Percentiles rank a stretch among this genome's conserved stretches.
phyloP scores from a whole-genome alignment of 2,888 invertebrate species.

The Dicranocentrus wangi region DNA sequence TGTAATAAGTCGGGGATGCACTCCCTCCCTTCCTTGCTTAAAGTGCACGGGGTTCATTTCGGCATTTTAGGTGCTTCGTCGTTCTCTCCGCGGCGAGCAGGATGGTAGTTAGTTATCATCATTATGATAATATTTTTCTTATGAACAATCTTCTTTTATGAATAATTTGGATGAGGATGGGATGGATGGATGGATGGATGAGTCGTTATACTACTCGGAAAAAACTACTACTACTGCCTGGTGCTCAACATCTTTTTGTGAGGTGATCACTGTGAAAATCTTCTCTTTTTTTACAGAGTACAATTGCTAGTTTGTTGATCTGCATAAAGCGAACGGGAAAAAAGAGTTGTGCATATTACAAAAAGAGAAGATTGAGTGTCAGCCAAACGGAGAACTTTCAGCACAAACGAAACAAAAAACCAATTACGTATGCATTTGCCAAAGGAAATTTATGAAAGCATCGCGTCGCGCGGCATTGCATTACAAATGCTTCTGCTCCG shows the following conservation, averaged over 20 bases:
- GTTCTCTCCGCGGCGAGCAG: neutral
- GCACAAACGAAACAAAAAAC: constrained; percentile 48
- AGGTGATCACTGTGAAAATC: neutral
- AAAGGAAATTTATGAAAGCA: constrained; percentile 57
- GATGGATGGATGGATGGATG: constrained; percentile 16
- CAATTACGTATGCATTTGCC: constrained; percentile 59
- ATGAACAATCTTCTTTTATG: constrained; percentile 37
- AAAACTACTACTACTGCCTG: constrained; percentile 14
- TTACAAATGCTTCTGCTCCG: constrained; percentile 8
- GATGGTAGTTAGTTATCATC: constrained; percentile 27
- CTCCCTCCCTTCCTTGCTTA: neutral
- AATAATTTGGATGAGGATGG: constrained; percentile 18
- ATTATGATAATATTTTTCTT: constrained; percentile 34
- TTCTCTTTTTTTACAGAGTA: neutral
- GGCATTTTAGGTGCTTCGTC: constrained; percentile 26
- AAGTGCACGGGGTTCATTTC: constrained; percentile 44
- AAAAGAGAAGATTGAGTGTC: neutral
- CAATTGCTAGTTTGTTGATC: neutral
- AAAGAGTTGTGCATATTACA: neutral
- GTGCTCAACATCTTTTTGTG: neutral
- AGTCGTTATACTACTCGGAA: neutral
- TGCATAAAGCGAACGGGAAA: constrained; percentile 1
- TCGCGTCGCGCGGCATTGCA: neutral
- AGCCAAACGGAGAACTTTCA: constrained; percentile 27
- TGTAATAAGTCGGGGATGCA: no score